These are phyloP conservation scores for Spinus pinus DNA, from an alignment of 2,797 vertebrate genomes.

Conservation along the genomic window DNA sequence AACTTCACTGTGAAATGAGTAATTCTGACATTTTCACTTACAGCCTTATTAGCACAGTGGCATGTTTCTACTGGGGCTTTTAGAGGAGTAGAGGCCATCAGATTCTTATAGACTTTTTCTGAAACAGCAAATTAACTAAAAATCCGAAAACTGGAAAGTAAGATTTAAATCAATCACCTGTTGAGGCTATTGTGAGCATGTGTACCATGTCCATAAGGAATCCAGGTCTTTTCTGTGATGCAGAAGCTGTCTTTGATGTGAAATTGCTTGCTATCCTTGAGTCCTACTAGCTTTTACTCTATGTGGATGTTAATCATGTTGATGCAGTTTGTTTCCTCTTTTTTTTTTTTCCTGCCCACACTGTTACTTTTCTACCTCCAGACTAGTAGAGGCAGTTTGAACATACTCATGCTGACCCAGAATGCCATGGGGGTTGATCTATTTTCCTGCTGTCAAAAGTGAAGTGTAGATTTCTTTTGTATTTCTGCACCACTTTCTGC, in stretches of 20 bases:
- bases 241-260: background rate
- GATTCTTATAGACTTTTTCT: background rate
- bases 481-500: background rate
- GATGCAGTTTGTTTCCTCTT: background rate
- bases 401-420: background rate
- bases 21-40: slow-evolving; percentile 6
- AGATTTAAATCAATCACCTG: slow-evolving; percentile 13
- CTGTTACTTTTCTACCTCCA: background rate
- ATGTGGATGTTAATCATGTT: background rate
- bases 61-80: background rate
- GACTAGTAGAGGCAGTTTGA: background rate
- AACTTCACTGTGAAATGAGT: background rate
- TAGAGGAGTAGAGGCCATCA: background rate
- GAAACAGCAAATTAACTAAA: slow-evolving; percentile 37
- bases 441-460: background rate
- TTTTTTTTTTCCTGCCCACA: background rate
- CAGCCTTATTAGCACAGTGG: background rate
- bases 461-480: background rate
- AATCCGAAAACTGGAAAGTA: slow-evolving; percentile 36
- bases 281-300: background rate
- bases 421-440: background rate
- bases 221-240: background rate
- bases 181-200: background rate
- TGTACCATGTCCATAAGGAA: background rate
- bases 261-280: slow-evolving; percentile 22